Percentiles rank a stretch among this genome's conserved stretches.
Evolutionary conservation across 2,888 invertebrate genomes (phyloP).

Genomic region (Catonia carolina): DNA sequence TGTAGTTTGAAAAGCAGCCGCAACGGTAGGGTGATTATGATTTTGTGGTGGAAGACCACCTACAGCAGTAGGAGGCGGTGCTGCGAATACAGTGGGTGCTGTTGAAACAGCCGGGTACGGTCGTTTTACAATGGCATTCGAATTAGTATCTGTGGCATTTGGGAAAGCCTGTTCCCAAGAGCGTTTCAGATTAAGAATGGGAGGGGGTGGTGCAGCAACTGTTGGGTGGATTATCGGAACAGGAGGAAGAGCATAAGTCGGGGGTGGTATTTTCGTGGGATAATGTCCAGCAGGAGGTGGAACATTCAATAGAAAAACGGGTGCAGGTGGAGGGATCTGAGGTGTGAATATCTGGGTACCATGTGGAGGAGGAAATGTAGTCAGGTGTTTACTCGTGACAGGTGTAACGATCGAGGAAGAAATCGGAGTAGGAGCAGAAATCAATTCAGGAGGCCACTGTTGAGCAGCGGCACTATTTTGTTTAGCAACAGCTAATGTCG

Average conservation of each 20-base stretch:
- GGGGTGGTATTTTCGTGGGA: slow-evolving; percentile 37
- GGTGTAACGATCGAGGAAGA: slow-evolving; percentile 10
- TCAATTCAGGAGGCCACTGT: slow-evolving; percentile 18
- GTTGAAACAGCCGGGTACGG: slow-evolving; percentile 35
- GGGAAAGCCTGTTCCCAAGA: slow-evolving; percentile 67
- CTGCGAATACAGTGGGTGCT: slow-evolving; percentile 27
- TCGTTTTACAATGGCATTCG: slow-evolving; percentile 34
- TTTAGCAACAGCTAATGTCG: background rate
- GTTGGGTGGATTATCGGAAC: slow-evolving; percentile 18
- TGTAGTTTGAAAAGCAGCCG: no score
- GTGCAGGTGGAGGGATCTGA: slow-evolving; percentile 25
- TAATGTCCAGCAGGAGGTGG: slow-evolving; percentile 38
- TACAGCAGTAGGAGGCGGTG: no score
- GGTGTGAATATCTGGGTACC: slow-evolving; percentile 2
- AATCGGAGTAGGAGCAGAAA: slow-evolving; percentile 19
- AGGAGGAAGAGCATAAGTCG: slow-evolving; percentile 32
- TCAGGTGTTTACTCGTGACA: slow-evolving; percentile 20
- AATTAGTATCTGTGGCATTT: slow-evolving; percentile 18
- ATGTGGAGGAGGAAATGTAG: slow-evolving; percentile 21
- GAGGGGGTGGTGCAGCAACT: slow-evolving; percentile 24
- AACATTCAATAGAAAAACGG: slow-evolving; percentile 27
- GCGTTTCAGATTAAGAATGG: slow-evolving; percentile 51
- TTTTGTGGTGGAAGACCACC: no score
- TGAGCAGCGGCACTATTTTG: slow-evolving; percentile 21
- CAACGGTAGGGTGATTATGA: no score